Evolutionary conservation across 2,888 invertebrate genomes (phyloP).

Genomic region (Eilema griseolum): DNA sequence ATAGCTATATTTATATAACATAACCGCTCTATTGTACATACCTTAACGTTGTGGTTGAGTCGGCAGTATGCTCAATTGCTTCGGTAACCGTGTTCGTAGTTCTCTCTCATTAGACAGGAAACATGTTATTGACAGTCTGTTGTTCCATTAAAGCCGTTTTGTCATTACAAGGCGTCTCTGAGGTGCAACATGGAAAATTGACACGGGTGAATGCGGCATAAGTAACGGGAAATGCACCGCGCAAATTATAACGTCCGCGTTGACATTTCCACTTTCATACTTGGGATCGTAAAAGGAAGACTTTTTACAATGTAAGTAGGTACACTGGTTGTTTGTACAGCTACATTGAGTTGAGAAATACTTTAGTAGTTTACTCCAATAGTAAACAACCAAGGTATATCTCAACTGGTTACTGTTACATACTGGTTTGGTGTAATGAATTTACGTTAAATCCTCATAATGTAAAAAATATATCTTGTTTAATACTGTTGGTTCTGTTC

Average conservation of each 20-base stretch:
- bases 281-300: constrained; percentile 37
- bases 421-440: not conserved
- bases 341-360: constrained; percentile 26
- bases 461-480: no score
- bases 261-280: constrained; percentile 63
- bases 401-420: no score
- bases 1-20: constrained; percentile 28
- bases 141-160: constrained; percentile 75
- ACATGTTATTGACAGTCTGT: constrained; percentile 62
- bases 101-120: constrained; percentile 67
- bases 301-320: constrained; percentile 30
- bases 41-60: constrained; percentile 56
- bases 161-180: constrained; percentile 70
- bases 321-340: constrained; percentile 40
- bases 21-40: constrained; percentile 43
- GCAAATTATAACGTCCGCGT: constrained; percentile 74
- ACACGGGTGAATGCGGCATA: constrained; percentile 69
- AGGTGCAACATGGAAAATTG: constrained; percentile 59
- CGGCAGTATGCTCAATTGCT: constrained; percentile 49
- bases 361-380: no score
- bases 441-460: not conserved
- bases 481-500: no score
- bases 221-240: constrained; percentile 73
- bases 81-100: constrained; percentile 36
- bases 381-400: no score